Conservation (phyloP, 2,888 invertebrate species). For the Hoplodrina ambigua region DNA sequence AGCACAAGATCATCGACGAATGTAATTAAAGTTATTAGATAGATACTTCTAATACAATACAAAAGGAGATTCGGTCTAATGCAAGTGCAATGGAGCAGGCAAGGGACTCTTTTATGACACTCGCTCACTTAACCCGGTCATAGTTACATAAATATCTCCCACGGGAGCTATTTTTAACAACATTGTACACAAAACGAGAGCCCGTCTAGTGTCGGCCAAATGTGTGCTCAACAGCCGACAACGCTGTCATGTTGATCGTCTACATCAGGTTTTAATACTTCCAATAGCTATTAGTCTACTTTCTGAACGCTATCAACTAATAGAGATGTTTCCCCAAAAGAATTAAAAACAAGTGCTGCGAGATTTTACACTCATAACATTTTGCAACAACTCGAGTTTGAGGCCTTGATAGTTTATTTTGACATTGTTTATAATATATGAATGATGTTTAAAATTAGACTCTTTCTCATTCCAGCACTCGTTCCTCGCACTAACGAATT, state of each 20-base stretch:
- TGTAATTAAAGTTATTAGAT: conserved; percentile 8
- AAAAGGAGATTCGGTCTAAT: conserved; percentile 38
- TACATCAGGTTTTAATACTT: conserved; percentile 48
- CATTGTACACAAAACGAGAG: conserved; percentile 80
- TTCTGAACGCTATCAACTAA: conserved; percentile 35
- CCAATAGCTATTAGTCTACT: conserved; percentile 52
- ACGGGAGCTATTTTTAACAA: conserved; percentile 83
- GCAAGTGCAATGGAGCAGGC: conserved; percentile 70
- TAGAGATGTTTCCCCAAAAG: conserved; percentile 30
- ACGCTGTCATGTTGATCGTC: conserved; percentile 58
- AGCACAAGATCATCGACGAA: conserved; percentile 15
- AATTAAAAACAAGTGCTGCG: conserved; percentile 25
- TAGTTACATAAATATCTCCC: conserved; percentile 88
- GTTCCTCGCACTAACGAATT: conserved; percentile 18
- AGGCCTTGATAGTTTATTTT: conserved; percentile 53
- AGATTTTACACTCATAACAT: conserved; percentile 25
- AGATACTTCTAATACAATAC: conserved; percentile 7
- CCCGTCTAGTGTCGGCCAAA: conserved; percentile 74
- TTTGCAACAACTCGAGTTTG: conserved; percentile 33
- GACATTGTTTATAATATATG: conserved; percentile 54
- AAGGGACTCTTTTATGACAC: conserved; percentile 77
- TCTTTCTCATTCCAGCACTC: conserved; percentile 24
- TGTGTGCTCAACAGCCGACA: conserved; percentile 63
- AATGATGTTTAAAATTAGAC: conserved; percentile 46
- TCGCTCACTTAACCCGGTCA: conserved; percentile 87